Percentiles rank a stretch among this genome's conserved stretches.
phyloP scores from a whole-genome alignment of 2,888 invertebrate genomes.

The Nomada ferruginata region DNA sequence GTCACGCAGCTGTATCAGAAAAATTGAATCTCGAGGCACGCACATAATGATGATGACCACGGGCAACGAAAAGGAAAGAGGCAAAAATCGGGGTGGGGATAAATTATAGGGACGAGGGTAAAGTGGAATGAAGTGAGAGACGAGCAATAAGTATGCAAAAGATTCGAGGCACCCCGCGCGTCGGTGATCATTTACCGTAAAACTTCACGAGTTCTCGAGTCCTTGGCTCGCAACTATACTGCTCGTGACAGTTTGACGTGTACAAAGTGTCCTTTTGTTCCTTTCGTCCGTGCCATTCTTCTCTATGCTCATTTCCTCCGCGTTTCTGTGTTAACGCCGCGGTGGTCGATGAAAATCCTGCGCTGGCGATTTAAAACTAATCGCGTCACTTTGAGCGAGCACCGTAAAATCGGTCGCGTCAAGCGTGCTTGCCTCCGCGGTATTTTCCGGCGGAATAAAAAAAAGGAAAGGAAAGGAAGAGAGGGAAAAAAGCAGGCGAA shows the following conservation, averaged over 20 bases:
- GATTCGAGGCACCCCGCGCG: slow-evolving; percentile 40
- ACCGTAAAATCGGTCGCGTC: slow-evolving; percentile 56
- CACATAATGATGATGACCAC: slow-evolving; percentile 41
- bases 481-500: background rate
- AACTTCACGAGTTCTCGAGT: slow-evolving; percentile 56
- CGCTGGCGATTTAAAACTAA: slow-evolving; percentile 70
- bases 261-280: slow-evolving; percentile 59
- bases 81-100: slow-evolving; percentile 1
- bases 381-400: slow-evolving; percentile 68
- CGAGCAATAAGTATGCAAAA: slow-evolving; percentile 46
- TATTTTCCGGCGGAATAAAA: slow-evolving; percentile 26
- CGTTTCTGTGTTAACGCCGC: background rate
- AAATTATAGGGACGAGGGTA: slow-evolving; percentile 1
- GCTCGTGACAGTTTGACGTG: slow-evolving; percentile 68
- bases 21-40: slow-evolving; percentile 42
- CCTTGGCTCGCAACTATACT: slow-evolving; percentile 49
- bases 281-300: slow-evolving; percentile 46
- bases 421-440: slow-evolving; percentile 47
- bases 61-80: background rate
- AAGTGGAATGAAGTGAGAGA: slow-evolving; percentile 4
- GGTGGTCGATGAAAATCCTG: slow-evolving; percentile 42
- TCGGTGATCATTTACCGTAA: slow-evolving; percentile 58
- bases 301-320: background rate
- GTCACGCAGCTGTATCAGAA: slow-evolving; percentile 27
- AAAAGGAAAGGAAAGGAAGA: slow-evolving; percentile 16